Conservation (phyloP, 2,113 vertebrate species). For the Corvus moneduloides region DNA sequence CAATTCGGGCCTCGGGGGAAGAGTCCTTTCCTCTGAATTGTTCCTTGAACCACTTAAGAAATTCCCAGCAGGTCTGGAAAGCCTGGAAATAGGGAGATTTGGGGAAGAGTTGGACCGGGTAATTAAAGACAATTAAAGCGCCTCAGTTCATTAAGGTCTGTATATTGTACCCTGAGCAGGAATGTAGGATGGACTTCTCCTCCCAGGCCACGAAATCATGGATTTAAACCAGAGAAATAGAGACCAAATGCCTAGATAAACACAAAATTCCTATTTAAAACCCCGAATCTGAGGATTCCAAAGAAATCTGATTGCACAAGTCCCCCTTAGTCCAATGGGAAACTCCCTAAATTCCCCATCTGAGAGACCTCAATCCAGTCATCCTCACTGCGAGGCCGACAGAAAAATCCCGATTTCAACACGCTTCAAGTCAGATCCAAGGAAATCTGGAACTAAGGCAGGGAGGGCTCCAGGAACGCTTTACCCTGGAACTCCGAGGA, state of each 20-base stretch:
- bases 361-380: background rate
- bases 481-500: background rate
- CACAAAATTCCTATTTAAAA: background rate
- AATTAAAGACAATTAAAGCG: background rate
- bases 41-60: background rate
- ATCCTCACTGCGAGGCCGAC: rapidly evolving
- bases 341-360: background rate
- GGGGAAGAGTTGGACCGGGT: background rate
- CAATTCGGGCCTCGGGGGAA: background rate
- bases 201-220: background rate
- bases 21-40: background rate
- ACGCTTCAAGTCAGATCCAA: background rate
- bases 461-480: background rate
- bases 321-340: background rate
- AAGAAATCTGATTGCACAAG: background rate
- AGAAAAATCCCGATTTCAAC: background rate
- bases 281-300: background rate
- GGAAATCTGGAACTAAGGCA: background rate
- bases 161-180: background rate
- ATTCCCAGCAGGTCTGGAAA: background rate
- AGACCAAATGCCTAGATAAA: background rate
- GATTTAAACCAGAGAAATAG: background rate
- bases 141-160: background rate
- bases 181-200: background rate
- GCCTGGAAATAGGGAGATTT: background rate